A percentile compares a stretch with the other conserved stretches of the same genome.
These are phyloP conservation scores for Alcis repandata DNA, from an alignment of 2,888 invertebrate species.

Conservation along the genomic window DNA sequence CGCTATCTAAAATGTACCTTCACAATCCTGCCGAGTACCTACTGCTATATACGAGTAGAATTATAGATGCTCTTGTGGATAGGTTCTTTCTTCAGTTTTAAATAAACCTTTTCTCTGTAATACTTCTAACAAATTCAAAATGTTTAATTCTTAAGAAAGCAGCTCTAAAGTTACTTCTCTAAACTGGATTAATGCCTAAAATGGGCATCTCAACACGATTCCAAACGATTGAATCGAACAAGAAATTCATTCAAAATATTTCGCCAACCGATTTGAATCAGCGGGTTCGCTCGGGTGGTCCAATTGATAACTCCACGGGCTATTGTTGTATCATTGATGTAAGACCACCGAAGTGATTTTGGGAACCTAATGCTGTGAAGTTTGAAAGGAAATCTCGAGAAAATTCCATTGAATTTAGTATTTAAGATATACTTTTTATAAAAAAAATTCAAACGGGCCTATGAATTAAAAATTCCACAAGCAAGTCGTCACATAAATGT, in stretches of 20 bases:
- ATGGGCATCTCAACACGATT: conserved; percentile 6
- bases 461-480: neutral
- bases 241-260: conserved; percentile 23
- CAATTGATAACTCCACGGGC: conserved; percentile 18
- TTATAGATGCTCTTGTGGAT: too few relatives aligned
- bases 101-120: neutral
- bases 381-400: neutral
- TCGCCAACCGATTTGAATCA: conserved; percentile 23
- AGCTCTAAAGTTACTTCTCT: neutral
- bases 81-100: neutral
- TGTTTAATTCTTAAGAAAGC: neutral
- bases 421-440: too few relatives aligned
- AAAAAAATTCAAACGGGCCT: too few relatives aligned
- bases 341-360: conserved; percentile 20
- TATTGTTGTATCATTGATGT: conserved; percentile 25
- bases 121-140: neutral
- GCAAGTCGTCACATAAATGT: too few relatives aligned
- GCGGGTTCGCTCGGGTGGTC: conserved; percentile 15
- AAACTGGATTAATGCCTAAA: conserved; percentile 13
- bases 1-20: too few relatives aligned
- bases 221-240: conserved; percentile 10
- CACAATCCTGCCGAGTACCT: too few relatives aligned
- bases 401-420: neutral
- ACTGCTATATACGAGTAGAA: too few relatives aligned
- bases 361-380: neutral